Evolutionary conservation across 2,797 vertebrate genomes (phyloP).

Genomic region (Pogonophryne albipinna): DNA sequence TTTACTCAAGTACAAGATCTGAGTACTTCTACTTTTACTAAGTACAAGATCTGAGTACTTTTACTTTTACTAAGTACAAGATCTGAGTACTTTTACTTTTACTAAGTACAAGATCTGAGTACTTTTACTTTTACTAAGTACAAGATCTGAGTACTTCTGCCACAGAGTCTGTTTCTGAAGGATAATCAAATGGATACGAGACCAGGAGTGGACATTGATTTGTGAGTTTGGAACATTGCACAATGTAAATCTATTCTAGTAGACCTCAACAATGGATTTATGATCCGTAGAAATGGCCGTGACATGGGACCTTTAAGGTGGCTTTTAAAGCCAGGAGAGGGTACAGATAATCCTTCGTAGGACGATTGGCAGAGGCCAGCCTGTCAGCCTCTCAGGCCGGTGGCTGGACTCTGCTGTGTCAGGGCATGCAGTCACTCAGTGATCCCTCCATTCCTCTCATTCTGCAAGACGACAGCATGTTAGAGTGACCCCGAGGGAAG

Average conservation of each 20-base stretch:
- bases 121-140: too few species aligned
- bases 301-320: slow-evolving; percentile 1
- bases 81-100: too few species aligned
- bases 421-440: not conserved
- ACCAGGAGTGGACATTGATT: slow-evolving; percentile 52
- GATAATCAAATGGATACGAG: slow-evolving; percentile 55
- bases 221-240: not conserved
- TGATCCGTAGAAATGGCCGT: too few species aligned
- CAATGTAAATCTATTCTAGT: too few species aligned
- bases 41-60: too few species aligned
- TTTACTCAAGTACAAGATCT: too few species aligned
- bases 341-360: slow-evolving; percentile 64
- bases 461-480: slow-evolving; percentile 30
- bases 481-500: slow-evolving; percentile 38
- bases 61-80: too few species aligned
- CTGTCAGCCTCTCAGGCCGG: slow-evolving; percentile 52
- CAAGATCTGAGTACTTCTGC: too few species aligned
- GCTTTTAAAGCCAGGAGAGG: slow-evolving; percentile 47
- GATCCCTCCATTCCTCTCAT: slow-evolving; percentile 41
- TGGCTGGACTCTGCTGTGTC: slow-evolving; percentile 20
- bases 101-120: too few species aligned
- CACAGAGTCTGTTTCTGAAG: slow-evolving; percentile 19
- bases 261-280: too few species aligned
- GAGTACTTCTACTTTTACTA: too few species aligned
- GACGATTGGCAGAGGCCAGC: slow-evolving; percentile 69